Evolutionary conservation across 2,888 invertebrate genomes (phyloP).

Genomic region (Biston betularia): DNA sequence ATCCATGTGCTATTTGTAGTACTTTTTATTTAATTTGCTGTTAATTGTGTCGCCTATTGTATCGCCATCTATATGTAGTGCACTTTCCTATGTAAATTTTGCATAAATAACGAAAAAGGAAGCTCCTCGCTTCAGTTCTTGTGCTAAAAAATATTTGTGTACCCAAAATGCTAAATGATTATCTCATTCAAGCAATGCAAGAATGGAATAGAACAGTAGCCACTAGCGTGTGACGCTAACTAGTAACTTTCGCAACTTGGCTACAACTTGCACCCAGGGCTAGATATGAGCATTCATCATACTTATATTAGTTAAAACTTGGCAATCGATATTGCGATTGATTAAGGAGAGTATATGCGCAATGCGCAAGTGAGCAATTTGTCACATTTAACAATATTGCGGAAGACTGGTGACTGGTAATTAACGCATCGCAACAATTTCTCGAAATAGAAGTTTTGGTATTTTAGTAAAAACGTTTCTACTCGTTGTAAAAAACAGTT

Average conservation of each 20-base stretch:
- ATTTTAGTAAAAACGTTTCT: too few species aligned
- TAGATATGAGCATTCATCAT: constrained; percentile 25
- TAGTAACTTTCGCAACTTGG: constrained; percentile 24
- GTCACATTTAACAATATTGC: not conserved
- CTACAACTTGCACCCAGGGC: constrained; percentile 28
- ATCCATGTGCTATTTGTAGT: too few species aligned
- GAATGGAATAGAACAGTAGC: not conserved
- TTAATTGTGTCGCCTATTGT: too few species aligned
- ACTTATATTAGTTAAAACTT: constrained; percentile 21
- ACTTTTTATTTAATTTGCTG: too few species aligned
- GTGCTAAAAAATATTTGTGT: not conserved
- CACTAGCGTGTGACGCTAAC: constrained; percentile 11
- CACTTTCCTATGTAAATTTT: too few species aligned
- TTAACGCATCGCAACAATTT: too few species aligned
- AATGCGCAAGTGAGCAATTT: not conserved
- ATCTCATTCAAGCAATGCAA: not conserved
- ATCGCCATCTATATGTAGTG: too few species aligned
- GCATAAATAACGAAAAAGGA: too few species aligned
- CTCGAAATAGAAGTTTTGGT: too few species aligned
- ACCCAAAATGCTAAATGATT: constrained; percentile 3
- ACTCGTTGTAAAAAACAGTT: too few species aligned
- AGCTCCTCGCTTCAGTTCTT: not conserved
- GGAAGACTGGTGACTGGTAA: not conserved
- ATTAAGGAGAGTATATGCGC: not conserved
- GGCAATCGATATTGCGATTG: constrained; percentile 12